phyloP scores from a whole-genome alignment of 1,140 invertebrate species.

The Meloidogyne floridensis region DNA sequence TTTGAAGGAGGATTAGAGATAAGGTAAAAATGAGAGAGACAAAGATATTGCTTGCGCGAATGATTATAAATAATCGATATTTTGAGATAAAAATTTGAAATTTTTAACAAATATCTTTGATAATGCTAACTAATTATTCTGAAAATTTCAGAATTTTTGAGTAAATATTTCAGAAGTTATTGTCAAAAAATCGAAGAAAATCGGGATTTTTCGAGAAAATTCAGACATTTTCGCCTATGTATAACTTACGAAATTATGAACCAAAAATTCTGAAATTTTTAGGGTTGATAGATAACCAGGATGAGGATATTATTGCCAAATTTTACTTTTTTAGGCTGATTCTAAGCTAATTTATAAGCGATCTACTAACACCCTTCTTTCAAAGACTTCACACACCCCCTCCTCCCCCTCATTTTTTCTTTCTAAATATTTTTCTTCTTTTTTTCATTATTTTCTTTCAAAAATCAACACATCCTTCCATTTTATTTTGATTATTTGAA shows the following conservation, averaged over 20 bases:
- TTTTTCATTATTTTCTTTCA: neutral
- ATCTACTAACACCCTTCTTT: no score
- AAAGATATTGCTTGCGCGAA: neutral
- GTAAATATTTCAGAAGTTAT: no score
- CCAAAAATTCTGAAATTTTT: neutral
- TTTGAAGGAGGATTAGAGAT: neutral
- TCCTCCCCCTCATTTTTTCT: no score
- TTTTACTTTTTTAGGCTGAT: neutral
- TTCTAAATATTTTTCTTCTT: neutral
- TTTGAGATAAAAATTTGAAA: neutral
- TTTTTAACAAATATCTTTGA: neutral
- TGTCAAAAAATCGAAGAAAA: neutral
- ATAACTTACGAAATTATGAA: neutral
- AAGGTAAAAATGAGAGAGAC: conserved; percentile 2
- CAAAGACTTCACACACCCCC: no score
- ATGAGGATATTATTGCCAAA: neutral
- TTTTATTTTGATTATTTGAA: neutral
- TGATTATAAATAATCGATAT: neutral
- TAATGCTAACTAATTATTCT: neutral
- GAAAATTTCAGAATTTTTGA: no score
- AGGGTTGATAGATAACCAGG: neutral
- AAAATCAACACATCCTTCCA: no score
- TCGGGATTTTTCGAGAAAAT: neutral
- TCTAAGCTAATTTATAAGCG: neutral
- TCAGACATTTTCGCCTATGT: no score